Percentiles rank a stretch among this genome's conserved stretches.
These are phyloP conservation scores for Protophormia terraenovae DNA, from an alignment of 2,888 invertebrate species.

Conservation along the genomic window DNA sequence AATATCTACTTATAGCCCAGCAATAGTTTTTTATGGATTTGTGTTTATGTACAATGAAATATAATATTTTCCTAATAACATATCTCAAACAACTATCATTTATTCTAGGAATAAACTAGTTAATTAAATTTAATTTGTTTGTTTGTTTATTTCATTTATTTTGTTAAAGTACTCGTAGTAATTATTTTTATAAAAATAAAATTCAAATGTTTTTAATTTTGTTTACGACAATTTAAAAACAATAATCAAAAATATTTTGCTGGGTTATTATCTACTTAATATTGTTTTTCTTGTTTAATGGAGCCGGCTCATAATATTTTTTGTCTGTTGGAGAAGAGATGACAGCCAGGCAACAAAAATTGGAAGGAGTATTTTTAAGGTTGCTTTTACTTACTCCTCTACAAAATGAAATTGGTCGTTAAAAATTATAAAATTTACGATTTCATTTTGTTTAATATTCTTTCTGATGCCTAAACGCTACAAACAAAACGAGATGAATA, in stretches of 20 bases:
- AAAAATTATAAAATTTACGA: slow-evolving; percentile 37
- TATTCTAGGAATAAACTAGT: not conserved
- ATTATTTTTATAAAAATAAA: not conserved
- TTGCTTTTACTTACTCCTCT: not conserved
- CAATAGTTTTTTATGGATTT: not conserved
- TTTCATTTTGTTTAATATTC: not conserved
- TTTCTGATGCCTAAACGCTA: not conserved
- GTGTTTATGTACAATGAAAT: not conserved
- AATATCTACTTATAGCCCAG: not conserved
- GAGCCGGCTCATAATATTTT: not conserved
- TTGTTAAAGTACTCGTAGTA: not conserved
- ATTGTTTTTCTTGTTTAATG: not conserved
- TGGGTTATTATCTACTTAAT: not conserved
- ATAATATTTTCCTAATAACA: no score
- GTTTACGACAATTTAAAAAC: not conserved
- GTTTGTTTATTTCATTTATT: no score
- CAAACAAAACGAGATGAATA: not conserved
- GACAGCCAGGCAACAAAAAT: not conserved
- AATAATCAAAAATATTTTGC: not conserved
- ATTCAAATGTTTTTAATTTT: not conserved
- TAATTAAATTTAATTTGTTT: not conserved
- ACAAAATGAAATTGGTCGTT: not conserved
- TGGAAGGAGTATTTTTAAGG: not conserved
- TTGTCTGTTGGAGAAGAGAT: not conserved
- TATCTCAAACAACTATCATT: no score